These are phyloP conservation scores for Mongoloraphidia duomilia DNA, from an alignment of 2,888 invertebrate genomes.

Conservation along the genomic window DNA sequence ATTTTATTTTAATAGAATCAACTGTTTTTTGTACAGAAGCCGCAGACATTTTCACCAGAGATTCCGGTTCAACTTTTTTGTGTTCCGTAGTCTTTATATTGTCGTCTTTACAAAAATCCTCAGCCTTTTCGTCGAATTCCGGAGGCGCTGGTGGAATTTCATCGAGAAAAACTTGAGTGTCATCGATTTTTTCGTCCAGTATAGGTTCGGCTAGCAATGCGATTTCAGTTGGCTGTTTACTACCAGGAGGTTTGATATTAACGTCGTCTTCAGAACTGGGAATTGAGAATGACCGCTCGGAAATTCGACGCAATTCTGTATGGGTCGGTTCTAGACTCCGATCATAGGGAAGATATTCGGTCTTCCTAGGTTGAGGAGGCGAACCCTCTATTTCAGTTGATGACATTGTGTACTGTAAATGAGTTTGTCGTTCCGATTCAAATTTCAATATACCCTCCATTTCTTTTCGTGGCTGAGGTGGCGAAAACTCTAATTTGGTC, in stretches of 20 bases:
- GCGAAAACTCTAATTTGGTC: conserved; percentile 55
- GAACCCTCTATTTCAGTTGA: conserved; percentile 66
- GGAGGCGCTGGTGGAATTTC: conserved; percentile 20
- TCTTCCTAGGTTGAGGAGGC: conserved; percentile 56
- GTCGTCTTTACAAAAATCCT: conserved; percentile 26
- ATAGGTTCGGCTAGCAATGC: conserved; percentile 18
- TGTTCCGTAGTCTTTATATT: conserved; percentile 12
- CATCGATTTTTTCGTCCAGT: conserved; percentile 14
- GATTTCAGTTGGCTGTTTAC: conserved; percentile 22
- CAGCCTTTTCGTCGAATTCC: conserved; percentile 23
- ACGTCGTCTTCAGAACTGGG: conserved; percentile 62
- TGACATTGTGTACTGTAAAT: conserved; percentile 43
- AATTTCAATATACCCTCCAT: conserved; percentile 58
- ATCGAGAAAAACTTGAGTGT: no score
- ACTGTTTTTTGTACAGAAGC: no score
- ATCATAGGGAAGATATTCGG: conserved; percentile 41
- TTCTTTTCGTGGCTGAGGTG: conserved; percentile 60
- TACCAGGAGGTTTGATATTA: conserved; percentile 40
- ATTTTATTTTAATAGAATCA: conserved; percentile 1
- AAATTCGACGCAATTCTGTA: conserved; percentile 53
- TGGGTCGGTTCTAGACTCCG: conserved; percentile 48
- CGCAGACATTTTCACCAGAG: no score
- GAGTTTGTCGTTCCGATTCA: conserved; percentile 57
- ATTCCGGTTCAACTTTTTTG: no score
- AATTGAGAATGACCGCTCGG: conserved; percentile 59